Evolutionary conservation across 2,113 vertebrate genomes (phyloP).

Genomic region (Thamnophis sirtalis): DNA sequence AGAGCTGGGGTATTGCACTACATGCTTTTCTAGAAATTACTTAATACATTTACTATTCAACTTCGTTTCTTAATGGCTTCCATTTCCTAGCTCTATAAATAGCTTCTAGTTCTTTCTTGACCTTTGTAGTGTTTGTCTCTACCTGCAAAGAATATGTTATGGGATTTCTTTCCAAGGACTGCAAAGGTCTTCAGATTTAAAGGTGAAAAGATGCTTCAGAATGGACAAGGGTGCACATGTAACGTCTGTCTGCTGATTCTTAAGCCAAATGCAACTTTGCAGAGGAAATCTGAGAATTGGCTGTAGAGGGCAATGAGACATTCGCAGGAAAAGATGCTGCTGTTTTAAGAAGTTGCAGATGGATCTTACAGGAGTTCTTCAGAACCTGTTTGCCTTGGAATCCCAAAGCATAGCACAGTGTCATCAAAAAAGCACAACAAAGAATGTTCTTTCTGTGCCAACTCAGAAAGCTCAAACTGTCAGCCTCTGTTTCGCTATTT

Average conservation of each 20-base stretch:
- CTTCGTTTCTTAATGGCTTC: neutral
- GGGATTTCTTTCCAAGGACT: neutral
- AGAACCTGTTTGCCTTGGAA: neutral
- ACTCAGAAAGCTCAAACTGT: too few species aligned
- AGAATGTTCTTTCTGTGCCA: too few species aligned
- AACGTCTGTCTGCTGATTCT: neutral
- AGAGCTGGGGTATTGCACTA: neutral
- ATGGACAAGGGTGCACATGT: neutral
- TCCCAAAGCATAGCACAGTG: neutral
- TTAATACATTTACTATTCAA: neutral
- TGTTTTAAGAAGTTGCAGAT: neutral
- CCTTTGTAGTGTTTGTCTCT: neutral
- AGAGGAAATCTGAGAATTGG: neutral
- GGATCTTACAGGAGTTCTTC: neutral
- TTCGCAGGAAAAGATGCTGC: neutral
- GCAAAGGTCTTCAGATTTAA: neutral
- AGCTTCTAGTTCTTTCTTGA: neutral
- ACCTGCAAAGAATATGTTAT: neutral
- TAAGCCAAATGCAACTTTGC: neutral
- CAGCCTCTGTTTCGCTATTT: too few species aligned
- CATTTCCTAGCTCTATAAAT: neutral
- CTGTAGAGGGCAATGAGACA: neutral
- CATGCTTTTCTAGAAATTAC: neutral
- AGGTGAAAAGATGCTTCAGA: neutral
- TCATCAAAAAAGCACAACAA: too few species aligned